Conservation (phyloP, 2,113 vertebrate species). For the Bos javanicus region DNA sequence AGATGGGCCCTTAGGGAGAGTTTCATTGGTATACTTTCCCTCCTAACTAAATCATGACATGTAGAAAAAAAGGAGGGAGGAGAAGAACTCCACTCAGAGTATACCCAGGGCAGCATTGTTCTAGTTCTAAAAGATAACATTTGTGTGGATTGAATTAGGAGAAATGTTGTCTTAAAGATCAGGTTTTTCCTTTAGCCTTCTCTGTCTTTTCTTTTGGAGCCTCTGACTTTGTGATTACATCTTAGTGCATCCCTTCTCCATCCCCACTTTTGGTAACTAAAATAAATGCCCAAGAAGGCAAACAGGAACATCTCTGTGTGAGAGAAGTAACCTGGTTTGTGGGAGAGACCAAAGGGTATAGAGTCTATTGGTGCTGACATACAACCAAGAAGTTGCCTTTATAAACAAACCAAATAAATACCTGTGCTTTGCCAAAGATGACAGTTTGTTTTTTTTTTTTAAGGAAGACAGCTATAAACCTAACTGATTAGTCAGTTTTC, state of each 20-base stretch:
- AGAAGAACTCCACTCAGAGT: neutral
- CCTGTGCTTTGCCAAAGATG: neutral
- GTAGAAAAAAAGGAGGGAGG: neutral
- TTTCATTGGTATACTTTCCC: neutral
- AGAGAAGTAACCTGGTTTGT: neutral
- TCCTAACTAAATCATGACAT: neutral
- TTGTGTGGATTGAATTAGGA: neutral
- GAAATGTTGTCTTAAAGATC: neutral
- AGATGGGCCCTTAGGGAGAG: neutral
- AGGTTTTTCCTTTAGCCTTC: neutral
- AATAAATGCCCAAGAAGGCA: neutral
- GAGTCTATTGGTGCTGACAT: neutral
- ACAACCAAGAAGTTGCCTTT: neutral
- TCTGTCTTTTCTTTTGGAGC: neutral
- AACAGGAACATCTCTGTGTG: neutral
- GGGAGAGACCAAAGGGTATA: neutral
- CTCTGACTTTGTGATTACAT: neutral
- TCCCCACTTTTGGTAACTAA: neutral
- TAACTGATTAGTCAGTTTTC: neutral
- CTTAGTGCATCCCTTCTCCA: neutral
- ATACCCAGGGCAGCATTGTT: neutral
- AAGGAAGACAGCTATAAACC: neutral
- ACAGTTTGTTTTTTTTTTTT: neutral
- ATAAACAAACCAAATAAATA: neutral
- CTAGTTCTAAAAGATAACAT: neutral